A percentile compares a stretch with the other conserved stretches of the same genome.
Conservation (phyloP, 1,140 invertebrate genomes). For the Aphidius gifuensis region DNA sequence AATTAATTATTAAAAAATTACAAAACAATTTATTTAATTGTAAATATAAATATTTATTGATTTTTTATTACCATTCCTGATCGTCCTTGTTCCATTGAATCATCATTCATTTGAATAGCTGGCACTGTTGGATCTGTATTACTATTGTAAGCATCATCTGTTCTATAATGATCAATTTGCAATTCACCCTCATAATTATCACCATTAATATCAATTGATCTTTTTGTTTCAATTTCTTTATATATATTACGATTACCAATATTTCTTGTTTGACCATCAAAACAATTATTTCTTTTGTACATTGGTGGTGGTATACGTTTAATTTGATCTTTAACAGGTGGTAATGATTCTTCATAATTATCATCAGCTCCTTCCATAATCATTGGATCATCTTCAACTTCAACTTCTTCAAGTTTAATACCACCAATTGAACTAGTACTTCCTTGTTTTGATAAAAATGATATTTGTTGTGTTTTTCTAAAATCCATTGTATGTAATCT, state of each 20-base stretch:
- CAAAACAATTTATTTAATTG: slow-evolving; percentile 14
- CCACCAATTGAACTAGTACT: slow-evolving; percentile 33
- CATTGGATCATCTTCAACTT: slow-evolving; percentile 51
- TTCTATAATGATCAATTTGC: slow-evolving; percentile 26
- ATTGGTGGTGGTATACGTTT: slow-evolving; percentile 40
- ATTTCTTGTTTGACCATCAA: slow-evolving; percentile 57
- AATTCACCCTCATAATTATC: slow-evolving; percentile 23
- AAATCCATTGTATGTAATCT: slow-evolving; percentile 41
- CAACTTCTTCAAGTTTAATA: slow-evolving; percentile 50
- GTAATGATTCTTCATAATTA: slow-evolving; percentile 38
- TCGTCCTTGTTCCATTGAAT: slow-evolving; percentile 34
- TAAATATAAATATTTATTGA: slow-evolving; percentile 26
- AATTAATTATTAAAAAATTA: slow-evolving; percentile 24
- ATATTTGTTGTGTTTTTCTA: slow-evolving; percentile 35
- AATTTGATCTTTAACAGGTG: slow-evolving; percentile 36
- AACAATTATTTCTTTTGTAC: slow-evolving; percentile 49
- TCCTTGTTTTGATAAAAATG: slow-evolving; percentile 35
- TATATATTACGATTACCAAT: slow-evolving; percentile 44
- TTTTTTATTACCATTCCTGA: slow-evolving; percentile 26
- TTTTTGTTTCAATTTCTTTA: slow-evolving; percentile 29
- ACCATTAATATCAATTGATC: slow-evolving; percentile 18
- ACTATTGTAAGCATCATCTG: slow-evolving; percentile 34
- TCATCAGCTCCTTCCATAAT: slow-evolving; percentile 46
- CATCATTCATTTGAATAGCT: slow-evolving; percentile 43
- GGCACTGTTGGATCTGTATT: slow-evolving; percentile 40